Evolutionary conservation across 2,113 vertebrate genomes (phyloP), one percentile per base, ranked within the genome.

Genomic region (Peromyscus leucopus): DNA sequence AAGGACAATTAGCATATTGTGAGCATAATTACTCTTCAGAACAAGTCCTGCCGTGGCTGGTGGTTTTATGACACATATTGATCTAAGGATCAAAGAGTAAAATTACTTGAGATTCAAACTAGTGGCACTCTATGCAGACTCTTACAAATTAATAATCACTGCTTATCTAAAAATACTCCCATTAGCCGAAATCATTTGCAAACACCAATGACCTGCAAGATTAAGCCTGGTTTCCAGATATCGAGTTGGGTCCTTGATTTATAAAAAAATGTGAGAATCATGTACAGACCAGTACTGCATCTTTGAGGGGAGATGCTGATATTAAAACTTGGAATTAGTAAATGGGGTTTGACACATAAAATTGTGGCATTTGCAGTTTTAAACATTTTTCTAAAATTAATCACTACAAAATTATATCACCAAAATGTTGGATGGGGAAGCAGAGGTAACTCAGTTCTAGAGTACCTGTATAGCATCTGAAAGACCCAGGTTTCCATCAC

Each of bases 31-130:
- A 57, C 17, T 69, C 82, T 94, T 63, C 42, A 76, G 5, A 90
- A 51, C 6, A 93, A 63, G 12, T 78, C 36, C 16, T 90, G 26
- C 80, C 24, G 39, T 93, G 12, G 78, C 78, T 86, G 16, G 9
- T 42, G 48, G 59, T 59, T 59, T 71, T 51, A 71, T 93, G 79
- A 42, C 21, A 69, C 1, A 83, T 57, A 31, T 96, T 75, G 83
- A 94, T 71, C 33, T 80, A 83, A 86, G 78, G 39, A 75, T 86
- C 51, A 90, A 78, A 84, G 21, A 93, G 51, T 80, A 61, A 69
- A 83, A 75, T 72, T 83, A 63, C 10, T 74, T 57, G 39, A 90
- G n/a, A 74, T 65, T 86, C 59, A 78, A 79, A 75, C 6, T n/a
- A 33, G 61, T 72, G 15, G 28, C 21, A 94, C 7, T 36, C 36